Evolutionary conservation across 1,140 invertebrate species (phyloP).

Genomic region (Apis dorsata): DNA sequence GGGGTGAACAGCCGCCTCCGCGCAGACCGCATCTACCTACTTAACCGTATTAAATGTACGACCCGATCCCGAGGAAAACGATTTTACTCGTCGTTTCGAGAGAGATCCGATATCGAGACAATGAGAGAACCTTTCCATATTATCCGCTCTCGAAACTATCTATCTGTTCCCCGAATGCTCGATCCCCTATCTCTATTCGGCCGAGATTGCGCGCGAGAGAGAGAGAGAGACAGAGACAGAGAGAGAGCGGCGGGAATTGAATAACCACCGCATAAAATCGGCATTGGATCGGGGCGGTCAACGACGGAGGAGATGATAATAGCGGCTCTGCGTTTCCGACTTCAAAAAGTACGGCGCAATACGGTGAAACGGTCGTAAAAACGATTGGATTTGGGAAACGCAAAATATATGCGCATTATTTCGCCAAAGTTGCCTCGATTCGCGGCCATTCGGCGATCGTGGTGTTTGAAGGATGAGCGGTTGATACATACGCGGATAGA

Average conservation of each 20-base stretch:
- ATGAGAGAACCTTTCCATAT: conserved; percentile 69
- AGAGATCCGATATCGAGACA: conserved; percentile 72
- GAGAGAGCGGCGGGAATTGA: conserved; percentile 50
- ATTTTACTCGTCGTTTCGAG: conserved; percentile 69
- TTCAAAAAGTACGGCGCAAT: conserved; percentile 36
- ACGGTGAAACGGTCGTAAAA: conserved; percentile 42
- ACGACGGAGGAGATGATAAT: conserved; percentile 30
- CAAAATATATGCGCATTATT: conserved; percentile 28
- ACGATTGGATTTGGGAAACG: conserved; percentile 48
- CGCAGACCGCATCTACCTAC: conserved; percentile 9
- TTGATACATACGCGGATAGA: neutral
- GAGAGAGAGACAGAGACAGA: too few relatives aligned
- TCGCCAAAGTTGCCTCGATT: neutral
- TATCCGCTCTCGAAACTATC: conserved; percentile 56
- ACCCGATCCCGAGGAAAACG: conserved; percentile 58
- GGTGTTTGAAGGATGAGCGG: neutral
- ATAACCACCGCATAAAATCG: conserved; percentile 63
- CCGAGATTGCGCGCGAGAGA: conserved; percentile 26
- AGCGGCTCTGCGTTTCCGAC: conserved; percentile 10
- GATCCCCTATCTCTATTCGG: conserved; percentile 11
- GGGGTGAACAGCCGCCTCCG: neutral
- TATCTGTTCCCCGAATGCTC: conserved; percentile 7
- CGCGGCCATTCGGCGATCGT: too few relatives aligned
- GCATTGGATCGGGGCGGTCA: conserved; percentile 30
- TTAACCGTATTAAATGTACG: conserved; percentile 49